A percentile compares a stretch with the other conserved stretches of the same genome.
Conservation (phyloP, 2,113 vertebrate species). For the Limnothrissa miodon region DNA sequence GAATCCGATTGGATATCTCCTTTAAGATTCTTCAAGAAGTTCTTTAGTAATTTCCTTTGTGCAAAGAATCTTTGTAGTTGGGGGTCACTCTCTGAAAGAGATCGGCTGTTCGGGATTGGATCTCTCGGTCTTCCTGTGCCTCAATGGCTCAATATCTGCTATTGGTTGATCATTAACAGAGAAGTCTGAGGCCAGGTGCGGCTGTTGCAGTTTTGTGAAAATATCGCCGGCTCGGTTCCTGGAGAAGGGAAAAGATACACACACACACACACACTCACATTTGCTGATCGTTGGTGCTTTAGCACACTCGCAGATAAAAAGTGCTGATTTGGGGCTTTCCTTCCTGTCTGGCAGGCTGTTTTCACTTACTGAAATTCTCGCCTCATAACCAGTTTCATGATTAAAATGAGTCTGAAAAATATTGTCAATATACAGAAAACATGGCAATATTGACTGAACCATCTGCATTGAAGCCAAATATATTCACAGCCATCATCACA, state of each 20-base stretch:
- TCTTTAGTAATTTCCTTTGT: too few relatives aligned
- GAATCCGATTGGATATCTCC: too few relatives aligned
- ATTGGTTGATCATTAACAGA: neutral
- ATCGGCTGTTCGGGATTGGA: too few relatives aligned
- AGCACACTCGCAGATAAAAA: neutral
- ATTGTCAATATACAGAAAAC: neutral
- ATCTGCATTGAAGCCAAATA: neutral
- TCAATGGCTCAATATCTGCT: too few relatives aligned
- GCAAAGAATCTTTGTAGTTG: neutral
- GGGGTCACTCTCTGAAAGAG: too few relatives aligned
- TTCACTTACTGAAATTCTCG: neutral
- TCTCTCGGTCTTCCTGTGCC: too few relatives aligned
- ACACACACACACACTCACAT: neutral
- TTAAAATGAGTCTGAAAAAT: neutral
- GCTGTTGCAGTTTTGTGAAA: neutral
- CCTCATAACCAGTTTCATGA: neutral
- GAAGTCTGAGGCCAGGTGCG: too few relatives aligned
- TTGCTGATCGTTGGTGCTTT: neutral
- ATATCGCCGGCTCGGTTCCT: neutral
- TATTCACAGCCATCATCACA: neutral
- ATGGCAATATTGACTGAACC: neutral
- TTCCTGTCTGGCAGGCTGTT: neutral
- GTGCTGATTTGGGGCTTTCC: neutral
- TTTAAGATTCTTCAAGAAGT: too few relatives aligned
- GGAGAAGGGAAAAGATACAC: neutral